phyloP scores from a whole-genome alignment of 2,113 vertebrate genomes.

The Ophiodon elongatus region DNA sequence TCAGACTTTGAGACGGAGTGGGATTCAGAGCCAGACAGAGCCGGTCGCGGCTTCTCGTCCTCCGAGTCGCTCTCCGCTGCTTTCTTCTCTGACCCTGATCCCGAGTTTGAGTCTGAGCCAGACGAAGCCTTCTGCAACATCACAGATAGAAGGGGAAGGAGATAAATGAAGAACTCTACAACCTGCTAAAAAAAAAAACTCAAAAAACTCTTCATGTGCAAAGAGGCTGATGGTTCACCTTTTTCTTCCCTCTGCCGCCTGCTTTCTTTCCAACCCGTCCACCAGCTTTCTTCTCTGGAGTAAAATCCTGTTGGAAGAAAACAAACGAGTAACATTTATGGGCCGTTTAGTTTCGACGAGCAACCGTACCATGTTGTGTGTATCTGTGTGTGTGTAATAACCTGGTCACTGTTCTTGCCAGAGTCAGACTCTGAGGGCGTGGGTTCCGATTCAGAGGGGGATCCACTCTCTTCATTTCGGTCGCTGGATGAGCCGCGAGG shows the following conservation, averaged over 20 bases:
- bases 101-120: slow-evolving; percentile 88
- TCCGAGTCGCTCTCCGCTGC: slow-evolving; percentile 81
- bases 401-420: slow-evolving; percentile 96
- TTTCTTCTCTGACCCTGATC: slow-evolving; percentile 85
- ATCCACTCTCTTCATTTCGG: slow-evolving; percentile 87
- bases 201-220: fast-evolving
- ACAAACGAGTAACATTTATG: background rate
- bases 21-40: slow-evolving; percentile 84
- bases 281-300: slow-evolving; percentile 90
- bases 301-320: slow-evolving; percentile 88
- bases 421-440: slow-evolving; percentile 93
- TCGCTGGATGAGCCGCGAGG: slow-evolving; percentile 92
- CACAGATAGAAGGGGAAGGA: background rate
- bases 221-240: slow-evolving; percentile 58
- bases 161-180: background rate
- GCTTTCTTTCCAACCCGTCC: slow-evolving; percentile 85
- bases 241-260: slow-evolving; percentile 83
- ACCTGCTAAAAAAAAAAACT: background rate
- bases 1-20: slow-evolving; percentile 87
- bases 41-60: slow-evolving; percentile 85
- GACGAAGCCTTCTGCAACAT: slow-evolving; percentile 84
- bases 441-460: slow-evolving; percentile 91
- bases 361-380: background rate
- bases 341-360: background rate
- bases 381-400: slow-evolving; percentile 49